A percentile compares a stretch with the other conserved stretches of the same genome.
Evolutionary conservation across 2,113 vertebrate genomes (phyloP).

Genomic region (Dicentrarchus labrax): DNA sequence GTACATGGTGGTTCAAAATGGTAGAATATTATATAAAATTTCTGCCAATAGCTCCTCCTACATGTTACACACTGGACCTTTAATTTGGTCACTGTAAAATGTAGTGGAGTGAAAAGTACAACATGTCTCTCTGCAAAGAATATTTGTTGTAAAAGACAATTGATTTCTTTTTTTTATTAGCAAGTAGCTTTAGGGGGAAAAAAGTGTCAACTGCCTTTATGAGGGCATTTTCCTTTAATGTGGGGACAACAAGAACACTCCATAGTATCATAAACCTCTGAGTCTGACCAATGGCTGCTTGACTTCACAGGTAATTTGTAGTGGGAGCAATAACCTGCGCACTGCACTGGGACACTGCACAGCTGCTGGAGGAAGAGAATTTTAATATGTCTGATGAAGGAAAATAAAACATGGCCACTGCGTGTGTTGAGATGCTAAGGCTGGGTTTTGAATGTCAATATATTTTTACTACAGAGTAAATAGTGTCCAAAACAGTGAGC

Average conservation of each 20-base stretch:
- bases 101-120: neutral
- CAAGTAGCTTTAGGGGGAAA: neutral
- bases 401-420: neutral
- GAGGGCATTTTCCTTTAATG: constrained; percentile 32
- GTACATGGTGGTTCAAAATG: no score
- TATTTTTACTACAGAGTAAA: constrained; percentile 16
- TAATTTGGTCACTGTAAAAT: neutral
- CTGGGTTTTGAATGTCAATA: constrained; percentile 9
- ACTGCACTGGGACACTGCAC: neutral
- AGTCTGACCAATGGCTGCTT: constrained; percentile 18
- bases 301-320: constrained; percentile 21
- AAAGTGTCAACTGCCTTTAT: constrained; percentile 10
- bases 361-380: constrained; percentile 24
- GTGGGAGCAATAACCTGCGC: constrained; percentile 37
- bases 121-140: neutral
- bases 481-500: neutral
- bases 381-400: constrained; percentile 36
- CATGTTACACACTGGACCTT: no score
- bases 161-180: constrained; percentile 20
- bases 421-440: neutral
- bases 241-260: constrained; percentile 14
- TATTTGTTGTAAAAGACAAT: constrained; percentile 21
- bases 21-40: no score
- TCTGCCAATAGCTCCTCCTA: no score
- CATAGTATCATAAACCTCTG: constrained; percentile 23